Evolutionary conservation across 1,140 invertebrate species (phyloP).

Genomic region (Zaprionus tsacasi): DNA sequence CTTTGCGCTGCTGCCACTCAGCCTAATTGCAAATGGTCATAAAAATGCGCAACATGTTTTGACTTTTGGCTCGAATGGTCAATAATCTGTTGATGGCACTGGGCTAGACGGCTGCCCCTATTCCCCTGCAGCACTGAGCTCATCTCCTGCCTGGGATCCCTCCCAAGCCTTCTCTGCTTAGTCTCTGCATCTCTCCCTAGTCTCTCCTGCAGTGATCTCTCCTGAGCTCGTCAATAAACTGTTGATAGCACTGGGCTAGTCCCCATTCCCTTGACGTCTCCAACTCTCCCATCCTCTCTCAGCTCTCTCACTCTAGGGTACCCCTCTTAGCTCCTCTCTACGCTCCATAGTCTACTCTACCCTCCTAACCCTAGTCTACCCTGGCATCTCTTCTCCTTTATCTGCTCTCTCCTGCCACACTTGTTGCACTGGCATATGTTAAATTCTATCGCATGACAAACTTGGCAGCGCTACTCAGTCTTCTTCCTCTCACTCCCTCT

Average conservation of each 20-base stretch:
- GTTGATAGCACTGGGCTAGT: no score
- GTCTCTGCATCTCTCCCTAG: no score
- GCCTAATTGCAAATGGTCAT: slow-evolving; percentile 75
- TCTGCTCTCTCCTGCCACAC: slow-evolving; percentile 18
- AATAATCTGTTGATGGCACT: background rate
- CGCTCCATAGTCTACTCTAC: background rate
- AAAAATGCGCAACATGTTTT: slow-evolving; percentile 72
- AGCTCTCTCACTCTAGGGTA: background rate
- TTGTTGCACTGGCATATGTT: slow-evolving; percentile 39
- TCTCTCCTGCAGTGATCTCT: no score
- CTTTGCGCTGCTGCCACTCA: slow-evolving; percentile 41
- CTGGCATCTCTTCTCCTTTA: no score
- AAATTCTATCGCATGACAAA: slow-evolving; percentile 32
- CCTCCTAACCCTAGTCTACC: background rate
- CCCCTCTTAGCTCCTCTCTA: background rate
- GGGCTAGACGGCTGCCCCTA: background rate
- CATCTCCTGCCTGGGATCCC: no score
- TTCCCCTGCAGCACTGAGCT: background rate
- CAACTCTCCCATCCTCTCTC: no score
- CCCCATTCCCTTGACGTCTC: no score
- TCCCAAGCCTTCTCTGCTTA: no score
- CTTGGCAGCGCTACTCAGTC: slow-evolving; percentile 10
- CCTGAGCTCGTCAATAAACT: no score
- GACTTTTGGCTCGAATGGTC: slow-evolving; percentile 30
- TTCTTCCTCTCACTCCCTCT: background rate